Base-by-base conservation (phyloP, 2,113 vertebrate species). In the Misgurnus mizolepis region DNA sequence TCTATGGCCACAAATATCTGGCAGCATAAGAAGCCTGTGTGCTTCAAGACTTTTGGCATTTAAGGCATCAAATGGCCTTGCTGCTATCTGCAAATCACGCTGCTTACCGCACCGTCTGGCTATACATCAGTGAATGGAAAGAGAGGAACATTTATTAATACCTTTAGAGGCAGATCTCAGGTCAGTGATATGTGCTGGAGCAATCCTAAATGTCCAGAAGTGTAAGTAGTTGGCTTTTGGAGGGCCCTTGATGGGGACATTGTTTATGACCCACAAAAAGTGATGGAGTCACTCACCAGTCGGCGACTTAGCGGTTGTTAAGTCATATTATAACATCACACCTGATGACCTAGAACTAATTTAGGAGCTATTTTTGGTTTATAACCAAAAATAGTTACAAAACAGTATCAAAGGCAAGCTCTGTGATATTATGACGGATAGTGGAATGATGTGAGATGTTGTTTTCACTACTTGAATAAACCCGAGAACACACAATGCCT, bases 1-100 rank as follows among this genome's bases (percentile, higher is more conserved):
- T 89, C 88, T 90, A 90, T 90, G 88, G 89, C 86, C 90, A 87
- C 91, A 91, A 90, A 93, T 91, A 92, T 87, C 88, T 89, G 87
- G 88, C 85, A 89, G 86, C 75, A 86, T 90, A 91, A 92, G 90
- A 91, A 91, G 89, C 87, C 88, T 81, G 86, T 89, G 86, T 90
- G 88, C 77, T 88, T 90, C 88, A 89, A 90, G 85, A 85, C 87
- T 85, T 67, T 80, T 87, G 79, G 86, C 85, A 85, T 87, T 88
- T 88, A 88, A 84, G 88, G 85, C 83, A 83, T 82, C 88, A 86
- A 90, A 91, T 90, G 89, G 89, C 86, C 87, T 90, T 89, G 84
- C 84, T 50, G 81, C 82, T 89, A 88, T 84, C 89, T 80, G 91
- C 91, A 91, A 91, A 93, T 92, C 92, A 91, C 80, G 83, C 88